Evolutionary conservation across 2,888 invertebrate genomes (phyloP).

Genomic region (Exocentrus adspersus): DNA sequence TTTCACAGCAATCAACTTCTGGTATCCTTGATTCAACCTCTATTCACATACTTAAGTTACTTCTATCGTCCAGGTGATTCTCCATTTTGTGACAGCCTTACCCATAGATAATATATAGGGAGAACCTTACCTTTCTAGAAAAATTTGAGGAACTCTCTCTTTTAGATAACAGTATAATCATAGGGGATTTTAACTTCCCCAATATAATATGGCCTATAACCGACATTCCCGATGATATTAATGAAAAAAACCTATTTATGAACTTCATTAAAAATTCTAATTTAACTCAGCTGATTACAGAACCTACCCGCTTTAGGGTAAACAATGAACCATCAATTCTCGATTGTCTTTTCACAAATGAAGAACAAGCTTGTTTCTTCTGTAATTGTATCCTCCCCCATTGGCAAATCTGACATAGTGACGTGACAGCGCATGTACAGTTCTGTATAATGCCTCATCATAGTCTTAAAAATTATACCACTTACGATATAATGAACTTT

Average conservation of each 20-base stretch:
- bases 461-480: too few relatives aligned
- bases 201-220: constrained; percentile 14
- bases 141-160: constrained; percentile 7
- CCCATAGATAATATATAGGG: too few relatives aligned
- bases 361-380: neutral
- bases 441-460: too few relatives aligned
- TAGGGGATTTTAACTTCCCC: constrained; percentile 21
- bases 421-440: too few relatives aligned
- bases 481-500: too few relatives aligned
- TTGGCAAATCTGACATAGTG: neutral
- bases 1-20: too few relatives aligned
- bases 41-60: too few relatives aligned
- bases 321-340: constrained; percentile 9
- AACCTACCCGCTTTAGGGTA: constrained; percentile 5
- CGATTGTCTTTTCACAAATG: constrained; percentile 11
- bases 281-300: neutral
- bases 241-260: constrained; percentile 2
- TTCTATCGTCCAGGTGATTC: too few relatives aligned
- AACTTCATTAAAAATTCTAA: constrained; percentile 5
- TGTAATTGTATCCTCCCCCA: neutral
- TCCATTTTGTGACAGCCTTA: too few relatives aligned
- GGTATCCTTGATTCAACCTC: too few relatives aligned
- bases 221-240: neutral
- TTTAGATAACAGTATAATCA: constrained; percentile 8
- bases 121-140: too few relatives aligned